A percentile compares a stretch with the other conserved stretches of the same genome.
phyloP scores from a whole-genome alignment of 2,797 vertebrate species.

The Gastrophryne carolinensis region DNA sequence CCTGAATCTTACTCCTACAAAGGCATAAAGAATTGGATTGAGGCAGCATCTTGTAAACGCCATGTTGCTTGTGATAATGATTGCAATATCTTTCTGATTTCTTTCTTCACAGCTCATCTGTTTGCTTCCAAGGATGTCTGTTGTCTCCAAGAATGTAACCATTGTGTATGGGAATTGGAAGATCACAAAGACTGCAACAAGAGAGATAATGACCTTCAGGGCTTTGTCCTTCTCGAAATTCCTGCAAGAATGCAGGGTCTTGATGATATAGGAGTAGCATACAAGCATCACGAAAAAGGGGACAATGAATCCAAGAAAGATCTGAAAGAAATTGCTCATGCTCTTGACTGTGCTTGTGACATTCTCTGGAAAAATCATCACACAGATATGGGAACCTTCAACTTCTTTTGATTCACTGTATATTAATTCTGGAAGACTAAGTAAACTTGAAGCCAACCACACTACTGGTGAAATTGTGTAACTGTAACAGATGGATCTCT shows the following conservation, averaged over 20 bases:
- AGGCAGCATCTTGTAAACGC: constrained; percentile 85
- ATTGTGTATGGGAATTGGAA: constrained; percentile 88
- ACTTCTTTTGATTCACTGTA: constrained; percentile 60
- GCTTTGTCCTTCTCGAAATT: constrained; percentile 65
- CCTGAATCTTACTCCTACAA: constrained; percentile 85
- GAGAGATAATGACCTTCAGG: constrained; percentile 76
- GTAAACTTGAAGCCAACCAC: constrained; percentile 72
- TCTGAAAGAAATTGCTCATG: constrained; percentile 68
- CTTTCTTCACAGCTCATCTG: constrained; percentile 66
- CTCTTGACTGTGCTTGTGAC: constrained; percentile 62
- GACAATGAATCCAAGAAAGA: constrained; percentile 74
- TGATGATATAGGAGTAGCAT: constrained; percentile 77
- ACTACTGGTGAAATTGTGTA: constrained; percentile 61
- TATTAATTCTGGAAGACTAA: constrained; percentile 81
- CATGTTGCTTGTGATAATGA: constrained; percentile 80
- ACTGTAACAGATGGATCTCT: constrained; percentile 57
- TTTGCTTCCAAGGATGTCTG: constrained; percentile 56
- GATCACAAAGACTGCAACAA: constrained; percentile 80
- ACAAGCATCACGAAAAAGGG: constrained; percentile 78
- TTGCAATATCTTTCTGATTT: constrained; percentile 65
- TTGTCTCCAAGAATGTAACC: constrained; percentile 73
- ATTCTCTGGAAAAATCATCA: constrained; percentile 59
- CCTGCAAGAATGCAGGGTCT: constrained; percentile 68
- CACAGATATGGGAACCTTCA: constrained; percentile 61
- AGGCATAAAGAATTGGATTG: constrained; percentile 87